phyloP scores from a whole-genome alignment of 2,888 invertebrate species.

The Pseudanteris insignis region DNA sequence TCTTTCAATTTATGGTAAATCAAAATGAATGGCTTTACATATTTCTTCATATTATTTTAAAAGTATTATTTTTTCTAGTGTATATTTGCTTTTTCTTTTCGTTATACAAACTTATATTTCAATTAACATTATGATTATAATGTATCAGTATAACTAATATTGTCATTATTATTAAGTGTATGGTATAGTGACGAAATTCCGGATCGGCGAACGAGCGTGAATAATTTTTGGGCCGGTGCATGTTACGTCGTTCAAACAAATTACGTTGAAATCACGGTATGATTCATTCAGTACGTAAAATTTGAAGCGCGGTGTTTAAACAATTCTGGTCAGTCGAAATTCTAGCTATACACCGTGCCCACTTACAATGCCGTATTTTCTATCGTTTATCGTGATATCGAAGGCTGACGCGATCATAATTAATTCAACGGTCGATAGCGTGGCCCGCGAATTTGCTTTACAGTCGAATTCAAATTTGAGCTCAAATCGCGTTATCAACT shows the following conservation, averaged over 20 bases:
- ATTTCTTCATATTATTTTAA: too few relatives aligned
- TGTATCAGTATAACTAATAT: too few relatives aligned
- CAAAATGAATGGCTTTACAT: too few relatives aligned
- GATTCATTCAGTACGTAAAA: slow-evolving; percentile 36
- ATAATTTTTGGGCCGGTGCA: background rate
- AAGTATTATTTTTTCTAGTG: too few relatives aligned
- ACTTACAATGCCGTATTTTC: slow-evolving; percentile 33
- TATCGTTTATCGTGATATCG: slow-evolving; percentile 37
- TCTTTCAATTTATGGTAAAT: too few relatives aligned
- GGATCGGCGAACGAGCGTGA: background rate
- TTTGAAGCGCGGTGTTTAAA: slow-evolving; percentile 33
- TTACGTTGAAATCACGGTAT: slow-evolving; percentile 32
- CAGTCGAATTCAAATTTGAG: slow-evolving; percentile 40
- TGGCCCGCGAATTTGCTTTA: slow-evolving; percentile 39
- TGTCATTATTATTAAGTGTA: too few relatives aligned
- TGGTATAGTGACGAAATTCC: too few relatives aligned
- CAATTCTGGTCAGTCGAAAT: slow-evolving; percentile 32
- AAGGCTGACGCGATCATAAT: slow-evolving; percentile 37
- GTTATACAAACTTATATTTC: too few relatives aligned
- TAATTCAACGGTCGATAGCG: slow-evolving; percentile 38
- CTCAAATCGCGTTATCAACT: slow-evolving; percentile 31
- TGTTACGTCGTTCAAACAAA: slow-evolving; percentile 17
- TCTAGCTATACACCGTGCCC: slow-evolving; percentile 20
- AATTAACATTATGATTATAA: too few relatives aligned
- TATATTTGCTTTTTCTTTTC: too few relatives aligned